Conservation (phyloP, 2,797 vertebrate species). For the Picus viridis region DNA sequence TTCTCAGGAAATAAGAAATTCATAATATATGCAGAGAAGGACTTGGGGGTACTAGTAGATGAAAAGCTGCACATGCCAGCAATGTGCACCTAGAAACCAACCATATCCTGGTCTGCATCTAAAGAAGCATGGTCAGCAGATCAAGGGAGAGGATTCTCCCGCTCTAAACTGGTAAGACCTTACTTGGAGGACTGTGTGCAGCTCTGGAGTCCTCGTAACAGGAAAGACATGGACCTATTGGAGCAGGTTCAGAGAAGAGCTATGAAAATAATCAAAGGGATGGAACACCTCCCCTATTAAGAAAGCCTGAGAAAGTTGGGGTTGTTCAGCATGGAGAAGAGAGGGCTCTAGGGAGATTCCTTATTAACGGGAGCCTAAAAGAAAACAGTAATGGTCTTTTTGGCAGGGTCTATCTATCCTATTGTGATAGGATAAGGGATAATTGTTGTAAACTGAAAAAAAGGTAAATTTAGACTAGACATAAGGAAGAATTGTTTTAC, state of each 20-base stretch:
- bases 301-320: background rate
- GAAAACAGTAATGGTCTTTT: background rate
- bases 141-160: background rate
- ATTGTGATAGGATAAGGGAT: background rate
- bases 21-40: background rate
- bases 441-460: background rate
- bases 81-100: background rate
- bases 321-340: background rate
- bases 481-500: background rate
- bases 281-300: background rate
- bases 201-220: background rate
- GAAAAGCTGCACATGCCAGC: background rate
- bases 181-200: background rate
- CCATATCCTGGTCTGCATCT: background rate
- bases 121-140: background rate
- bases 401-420: background rate
- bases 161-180: background rate
- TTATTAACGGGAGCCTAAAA: background rate
- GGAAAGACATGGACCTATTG: background rate
- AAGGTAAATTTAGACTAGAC: background rate
- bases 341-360: background rate
- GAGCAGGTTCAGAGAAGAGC: background rate
- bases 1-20: background rate
- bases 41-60: background rate
- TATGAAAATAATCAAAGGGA: background rate